phyloP scores from a whole-genome alignment of 2,113 vertebrate genomes.

The Chaetodon auriga region DNA sequence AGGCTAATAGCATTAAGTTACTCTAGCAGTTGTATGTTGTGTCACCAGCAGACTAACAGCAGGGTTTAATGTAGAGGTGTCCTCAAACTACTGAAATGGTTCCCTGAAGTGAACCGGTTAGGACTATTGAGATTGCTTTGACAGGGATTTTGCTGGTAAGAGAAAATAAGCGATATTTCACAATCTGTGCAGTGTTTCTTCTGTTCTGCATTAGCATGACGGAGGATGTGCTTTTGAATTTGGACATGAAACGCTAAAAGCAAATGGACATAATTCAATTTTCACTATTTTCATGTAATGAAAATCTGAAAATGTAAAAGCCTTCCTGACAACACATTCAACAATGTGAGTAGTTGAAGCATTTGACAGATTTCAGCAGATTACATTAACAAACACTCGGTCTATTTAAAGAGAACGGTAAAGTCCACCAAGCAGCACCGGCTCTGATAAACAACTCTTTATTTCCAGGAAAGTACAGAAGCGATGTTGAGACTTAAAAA shows the following conservation, averaged over 20 bases:
- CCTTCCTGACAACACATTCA: neutral
- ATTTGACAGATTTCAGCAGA: constrained; percentile 3
- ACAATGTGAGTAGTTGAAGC: neutral
- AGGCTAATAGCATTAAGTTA: constrained; percentile 30
- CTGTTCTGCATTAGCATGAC: neutral
- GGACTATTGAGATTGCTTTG: neutral
- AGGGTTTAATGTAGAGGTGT: neutral
- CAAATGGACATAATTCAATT: neutral
- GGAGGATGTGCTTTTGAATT: neutral
- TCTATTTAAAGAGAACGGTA: too few relatives aligned
- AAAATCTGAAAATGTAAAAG: neutral
- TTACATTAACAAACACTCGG: neutral
- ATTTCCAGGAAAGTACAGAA: neutral
- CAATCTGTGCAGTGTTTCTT: neutral
- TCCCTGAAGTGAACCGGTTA: neutral
- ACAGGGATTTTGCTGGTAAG: neutral
- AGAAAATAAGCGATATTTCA: neutral
- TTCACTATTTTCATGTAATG: neutral
- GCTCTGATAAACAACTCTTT: neutral
- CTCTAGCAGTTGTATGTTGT: neutral
- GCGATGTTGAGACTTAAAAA: neutral
- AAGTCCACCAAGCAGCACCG: neutral
- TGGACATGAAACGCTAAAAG: neutral
- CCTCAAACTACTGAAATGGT: neutral
- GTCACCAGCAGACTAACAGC: neutral